Percentiles rank a stretch among this genome's conserved stretches.
phyloP scores from a whole-genome alignment of 53 echinoderm and acorn worm genomes.

The Patiria pectinifera region DNA sequence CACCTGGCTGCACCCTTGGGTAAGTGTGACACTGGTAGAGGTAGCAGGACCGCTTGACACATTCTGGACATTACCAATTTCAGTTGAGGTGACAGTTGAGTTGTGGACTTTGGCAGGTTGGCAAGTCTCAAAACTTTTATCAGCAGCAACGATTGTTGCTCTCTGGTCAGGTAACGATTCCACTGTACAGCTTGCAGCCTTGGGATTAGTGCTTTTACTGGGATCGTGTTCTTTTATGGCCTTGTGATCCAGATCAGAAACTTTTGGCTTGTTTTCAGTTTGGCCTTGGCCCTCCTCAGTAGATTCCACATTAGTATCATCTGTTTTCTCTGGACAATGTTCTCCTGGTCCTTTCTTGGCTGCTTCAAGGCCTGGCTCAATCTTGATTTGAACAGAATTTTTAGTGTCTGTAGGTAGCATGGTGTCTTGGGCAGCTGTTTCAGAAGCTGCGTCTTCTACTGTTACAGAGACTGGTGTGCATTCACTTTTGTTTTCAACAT shows the following conservation, averaged over 20 bases:
- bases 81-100: slow-evolving; percentile 36
- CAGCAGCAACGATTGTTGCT: background rate
- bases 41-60: slow-evolving; percentile 54
- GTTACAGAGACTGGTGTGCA: slow-evolving; percentile 8
- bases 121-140: slow-evolving; percentile 8
- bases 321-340: background rate
- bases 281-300: background rate
- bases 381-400: slow-evolving; percentile 5
- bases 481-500: slow-evolving; percentile 25
- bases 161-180: background rate
- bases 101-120: background rate
- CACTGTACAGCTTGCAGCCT: background rate
- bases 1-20: background rate
- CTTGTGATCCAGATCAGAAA: background rate
- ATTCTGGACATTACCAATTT: slow-evolving; percentile 18
- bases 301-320: slow-evolving; percentile 1
- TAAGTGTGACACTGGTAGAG: slow-evolving; percentile 1
- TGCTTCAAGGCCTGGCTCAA: slow-evolving; percentile 37
- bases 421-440: slow-evolving; percentile 9
- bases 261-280: background rate
- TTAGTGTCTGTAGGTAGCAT: background rate
- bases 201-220: slow-evolving; percentile 13
- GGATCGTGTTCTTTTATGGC: background rate
- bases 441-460: background rate
- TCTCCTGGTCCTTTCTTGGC: background rate